Percentiles rank a stretch among this genome's conserved stretches.
phyloP scores from a whole-genome alignment of 2,113 vertebrate species.

The Ciconia stormi region DNA sequence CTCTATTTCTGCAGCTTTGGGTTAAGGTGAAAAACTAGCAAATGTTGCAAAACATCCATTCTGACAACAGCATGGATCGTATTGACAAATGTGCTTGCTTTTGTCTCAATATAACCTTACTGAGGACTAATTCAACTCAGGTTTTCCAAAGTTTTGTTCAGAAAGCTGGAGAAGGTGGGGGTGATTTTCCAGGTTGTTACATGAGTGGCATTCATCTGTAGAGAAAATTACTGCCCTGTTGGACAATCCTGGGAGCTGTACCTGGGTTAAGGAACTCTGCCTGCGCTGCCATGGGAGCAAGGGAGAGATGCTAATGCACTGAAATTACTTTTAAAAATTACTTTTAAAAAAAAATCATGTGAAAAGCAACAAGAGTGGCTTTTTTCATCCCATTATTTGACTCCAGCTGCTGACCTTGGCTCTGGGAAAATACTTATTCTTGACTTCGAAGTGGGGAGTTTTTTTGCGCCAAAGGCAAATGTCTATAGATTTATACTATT shows the following conservation, averaged over 20 bases:
- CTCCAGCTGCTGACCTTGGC: slow-evolving; percentile 61
- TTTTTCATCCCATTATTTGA: slow-evolving; percentile 45
- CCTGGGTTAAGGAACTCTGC: background rate
- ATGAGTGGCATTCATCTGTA: background rate
- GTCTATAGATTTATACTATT: slow-evolving; percentile 61
- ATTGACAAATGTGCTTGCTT: background rate
- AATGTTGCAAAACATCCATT: background rate
- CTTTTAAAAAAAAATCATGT: background rate
- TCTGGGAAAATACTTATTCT: slow-evolving; percentile 64
- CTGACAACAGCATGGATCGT: background rate
- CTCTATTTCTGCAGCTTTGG: background rate
- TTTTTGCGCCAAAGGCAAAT: slow-evolving; percentile 53
- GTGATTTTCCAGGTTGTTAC: background rate
- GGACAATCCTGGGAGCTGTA: background rate
- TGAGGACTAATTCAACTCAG: background rate
- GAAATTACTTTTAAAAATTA: background rate
- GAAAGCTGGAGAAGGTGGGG: background rate
- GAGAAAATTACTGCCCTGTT: background rate
- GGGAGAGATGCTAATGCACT: background rate
- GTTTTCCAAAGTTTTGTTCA: background rate
- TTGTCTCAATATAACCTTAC: background rate
- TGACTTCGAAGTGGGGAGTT: slow-evolving; percentile 13
- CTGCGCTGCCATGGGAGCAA: background rate
- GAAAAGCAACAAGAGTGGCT: slow-evolving; percentile 7
- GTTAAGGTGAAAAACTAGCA: background rate